Evolutionary conservation across 2,113 vertebrate genomes (phyloP).

Genomic region (Phyllopteryx taeniolatus): DNA sequence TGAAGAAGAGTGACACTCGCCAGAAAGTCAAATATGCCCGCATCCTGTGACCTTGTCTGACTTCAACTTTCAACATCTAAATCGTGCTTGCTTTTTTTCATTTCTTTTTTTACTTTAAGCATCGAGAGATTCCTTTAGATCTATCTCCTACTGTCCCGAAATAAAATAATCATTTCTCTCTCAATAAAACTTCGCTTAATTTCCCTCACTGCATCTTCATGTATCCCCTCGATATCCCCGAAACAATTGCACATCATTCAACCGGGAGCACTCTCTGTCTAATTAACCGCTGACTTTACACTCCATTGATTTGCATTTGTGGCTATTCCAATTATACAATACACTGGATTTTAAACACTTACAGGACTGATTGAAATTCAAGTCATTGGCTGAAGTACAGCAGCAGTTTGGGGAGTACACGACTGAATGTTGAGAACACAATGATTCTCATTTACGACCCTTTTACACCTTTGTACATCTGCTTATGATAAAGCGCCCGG

Average conservation of each 20-base stretch:
- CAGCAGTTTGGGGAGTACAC: slow-evolving; percentile 71
- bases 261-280: slow-evolving; percentile 72
- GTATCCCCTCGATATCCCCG: slow-evolving; percentile 37
- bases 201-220: slow-evolving; percentile 8
- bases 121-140: not conserved
- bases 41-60: slow-evolving; percentile 21
- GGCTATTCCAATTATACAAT: slow-evolving; percentile 87
- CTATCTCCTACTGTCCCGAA: slow-evolving; percentile 21
- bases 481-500: slow-evolving; percentile 32
- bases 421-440: slow-evolving; percentile 75
- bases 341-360: slow-evolving; percentile 88
- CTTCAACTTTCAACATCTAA: not conserved
- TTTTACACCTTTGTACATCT: slow-evolving; percentile 31
- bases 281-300: slow-evolving; percentile 81
- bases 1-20: slow-evolving; percentile 28
- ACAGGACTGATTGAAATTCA: slow-evolving; percentile 83
- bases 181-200: not conserved
- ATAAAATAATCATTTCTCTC: slow-evolving; percentile 11
- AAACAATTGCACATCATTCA: slow-evolving; percentile 73
- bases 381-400: slow-evolving; percentile 82
- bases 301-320: slow-evolving; percentile 85
- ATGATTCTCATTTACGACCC: slow-evolving; percentile 17
- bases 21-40: slow-evolving; percentile 38
- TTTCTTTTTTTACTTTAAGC: not conserved
- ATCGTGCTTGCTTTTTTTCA: not conserved